These are phyloP conservation scores for Noctua pronuba DNA, from an alignment of 2,888 invertebrate genomes.

Conservation along the genomic window DNA sequence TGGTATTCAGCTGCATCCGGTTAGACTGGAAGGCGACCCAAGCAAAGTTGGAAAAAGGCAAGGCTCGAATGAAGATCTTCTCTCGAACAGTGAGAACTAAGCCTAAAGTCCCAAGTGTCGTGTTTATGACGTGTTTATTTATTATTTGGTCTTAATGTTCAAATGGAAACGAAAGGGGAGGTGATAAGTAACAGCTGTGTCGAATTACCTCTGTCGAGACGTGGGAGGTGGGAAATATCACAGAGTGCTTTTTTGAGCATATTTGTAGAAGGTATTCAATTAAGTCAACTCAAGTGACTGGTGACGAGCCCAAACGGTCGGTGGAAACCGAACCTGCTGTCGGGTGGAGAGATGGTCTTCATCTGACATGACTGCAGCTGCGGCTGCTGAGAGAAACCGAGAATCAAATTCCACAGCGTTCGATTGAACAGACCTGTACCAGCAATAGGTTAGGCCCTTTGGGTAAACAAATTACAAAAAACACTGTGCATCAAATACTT, in stretches of 20 bases:
- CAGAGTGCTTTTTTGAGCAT: background rate
- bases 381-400: background rate
- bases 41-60: background rate
- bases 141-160: constrained; percentile 45
- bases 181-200: constrained; percentile 32
- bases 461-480: background rate
- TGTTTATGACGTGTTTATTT: constrained; percentile 42
- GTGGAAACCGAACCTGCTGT: background rate
- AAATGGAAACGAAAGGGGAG: constrained; percentile 31
- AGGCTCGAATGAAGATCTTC: background rate
- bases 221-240: constrained; percentile 1
- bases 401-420: background rate
- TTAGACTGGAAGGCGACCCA: background rate
- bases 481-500: background rate
- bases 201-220: constrained; percentile 14
- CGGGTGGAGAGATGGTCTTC: no score
- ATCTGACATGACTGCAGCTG: background rate
- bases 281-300: background rate
- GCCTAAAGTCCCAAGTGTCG: constrained; percentile 16
- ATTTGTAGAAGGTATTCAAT: background rate
- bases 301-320: no score
- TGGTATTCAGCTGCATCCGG: background rate
- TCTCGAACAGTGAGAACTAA: background rate
- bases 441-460: background rate
- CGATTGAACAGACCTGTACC: background rate